Evolutionary conservation across 2,113 vertebrate genomes (phyloP).

Genomic region (Ammodramus savannarum): DNA sequence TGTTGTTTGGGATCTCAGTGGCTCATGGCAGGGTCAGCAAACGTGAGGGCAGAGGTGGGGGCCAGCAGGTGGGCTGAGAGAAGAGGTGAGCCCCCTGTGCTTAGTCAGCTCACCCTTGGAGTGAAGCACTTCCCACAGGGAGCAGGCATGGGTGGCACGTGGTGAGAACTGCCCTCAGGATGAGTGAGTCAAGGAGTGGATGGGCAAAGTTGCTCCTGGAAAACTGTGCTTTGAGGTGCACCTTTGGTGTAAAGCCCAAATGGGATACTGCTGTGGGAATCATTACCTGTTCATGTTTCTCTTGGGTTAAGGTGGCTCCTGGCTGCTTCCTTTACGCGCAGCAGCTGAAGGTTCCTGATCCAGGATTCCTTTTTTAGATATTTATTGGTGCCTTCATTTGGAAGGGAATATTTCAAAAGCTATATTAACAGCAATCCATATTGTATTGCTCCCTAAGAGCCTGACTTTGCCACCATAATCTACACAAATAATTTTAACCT

Average conservation of each 20-base stretch:
- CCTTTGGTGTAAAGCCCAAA: background rate
- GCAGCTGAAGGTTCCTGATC: background rate
- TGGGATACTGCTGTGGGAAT: accelerated
- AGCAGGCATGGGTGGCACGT: background rate
- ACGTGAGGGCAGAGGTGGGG: accelerated
- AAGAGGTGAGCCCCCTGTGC: background rate
- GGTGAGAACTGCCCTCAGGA: background rate
- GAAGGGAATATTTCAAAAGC: background rate
- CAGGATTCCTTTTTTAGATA: background rate
- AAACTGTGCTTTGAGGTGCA: background rate
- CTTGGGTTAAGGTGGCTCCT: background rate
- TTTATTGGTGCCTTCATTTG: background rate
- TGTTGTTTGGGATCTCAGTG: background rate
- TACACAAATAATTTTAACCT: constrained; percentile 15
- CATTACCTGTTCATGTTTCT: accelerated
- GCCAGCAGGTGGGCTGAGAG: background rate
- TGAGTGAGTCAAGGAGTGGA: background rate
- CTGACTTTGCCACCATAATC: background rate
- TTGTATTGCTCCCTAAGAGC: background rate
- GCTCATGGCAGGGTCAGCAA: accelerated
- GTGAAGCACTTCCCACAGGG: background rate
- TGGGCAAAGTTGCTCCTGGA: background rate
- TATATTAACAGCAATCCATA: background rate
- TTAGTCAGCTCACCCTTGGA: background rate
- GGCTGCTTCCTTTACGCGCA: background rate